phyloP scores from a whole-genome alignment of 2,113 vertebrate genomes.

The Myrmecophaga tridactyla region DNA sequence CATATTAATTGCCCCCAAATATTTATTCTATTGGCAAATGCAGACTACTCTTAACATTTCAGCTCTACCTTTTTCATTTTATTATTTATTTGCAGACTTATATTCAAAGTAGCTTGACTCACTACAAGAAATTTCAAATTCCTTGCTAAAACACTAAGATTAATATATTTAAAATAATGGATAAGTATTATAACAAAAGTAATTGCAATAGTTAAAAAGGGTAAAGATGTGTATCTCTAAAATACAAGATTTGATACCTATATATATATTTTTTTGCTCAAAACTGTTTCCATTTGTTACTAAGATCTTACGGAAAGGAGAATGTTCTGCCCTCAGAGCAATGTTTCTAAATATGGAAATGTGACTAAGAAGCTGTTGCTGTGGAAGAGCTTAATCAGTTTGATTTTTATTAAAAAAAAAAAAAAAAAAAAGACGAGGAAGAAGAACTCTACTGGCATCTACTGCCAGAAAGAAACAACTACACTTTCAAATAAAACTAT shows the following conservation, averaged over 20 bases:
- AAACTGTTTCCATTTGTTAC: slow-evolving; percentile 62
- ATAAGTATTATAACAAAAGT: slow-evolving; percentile 12
- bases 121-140: slow-evolving; percentile 30
- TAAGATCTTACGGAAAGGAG: slow-evolving; percentile 56
- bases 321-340: slow-evolving; percentile 69
- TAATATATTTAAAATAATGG: slow-evolving; percentile 40
- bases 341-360: slow-evolving; percentile 81
- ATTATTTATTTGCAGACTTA: too few relatives aligned
- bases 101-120: neutral
- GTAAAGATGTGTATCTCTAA: neutral
- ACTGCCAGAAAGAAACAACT: slow-evolving; percentile 80
- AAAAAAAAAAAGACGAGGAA: too few relatives aligned
- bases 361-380: slow-evolving; percentile 81
- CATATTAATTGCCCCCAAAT: neutral
- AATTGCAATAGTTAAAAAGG: neutral
- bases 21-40: neutral
- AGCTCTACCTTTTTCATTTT: neutral
- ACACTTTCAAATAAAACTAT: slow-evolving; percentile 67
- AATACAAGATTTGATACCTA: neutral
- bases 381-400: slow-evolving; percentile 70
- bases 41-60: neutral
- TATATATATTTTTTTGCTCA: neutral
- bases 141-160: neutral
- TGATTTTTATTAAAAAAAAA: slow-evolving; percentile 69
- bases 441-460: slow-evolving; percentile 86